These are phyloP conservation scores for Lacerta viridis DNA, from an alignment of 2,797 vertebrate genomes.

Conservation along the genomic window DNA sequence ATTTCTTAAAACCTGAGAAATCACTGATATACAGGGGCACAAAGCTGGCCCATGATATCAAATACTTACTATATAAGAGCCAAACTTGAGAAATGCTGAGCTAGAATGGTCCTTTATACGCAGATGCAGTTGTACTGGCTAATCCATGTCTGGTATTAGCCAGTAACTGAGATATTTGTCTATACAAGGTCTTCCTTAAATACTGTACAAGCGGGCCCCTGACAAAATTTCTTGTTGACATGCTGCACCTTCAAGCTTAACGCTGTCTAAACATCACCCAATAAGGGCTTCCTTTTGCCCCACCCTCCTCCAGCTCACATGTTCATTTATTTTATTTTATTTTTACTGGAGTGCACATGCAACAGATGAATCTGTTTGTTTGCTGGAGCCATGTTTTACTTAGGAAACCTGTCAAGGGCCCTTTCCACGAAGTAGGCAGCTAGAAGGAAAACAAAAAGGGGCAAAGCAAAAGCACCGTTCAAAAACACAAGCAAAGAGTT, in stretches of 20 bases:
- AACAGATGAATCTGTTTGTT: not conserved
- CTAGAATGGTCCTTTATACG: not conserved
- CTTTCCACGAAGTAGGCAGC: not conserved
- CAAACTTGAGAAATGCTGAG: not conserved
- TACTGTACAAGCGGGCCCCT: not conserved
- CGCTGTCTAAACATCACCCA: conserved; percentile 1
- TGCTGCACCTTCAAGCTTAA: not conserved
- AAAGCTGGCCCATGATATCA: not conserved
- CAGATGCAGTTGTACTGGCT: not conserved
- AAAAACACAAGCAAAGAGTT: conserved; percentile 26
- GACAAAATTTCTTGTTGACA: not conserved
- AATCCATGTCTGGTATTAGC: not conserved
- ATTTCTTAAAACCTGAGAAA: not conserved
- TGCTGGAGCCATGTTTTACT: not conserved
- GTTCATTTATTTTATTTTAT: not conserved
- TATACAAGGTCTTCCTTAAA: not conserved
- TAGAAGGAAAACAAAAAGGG: not conserved
- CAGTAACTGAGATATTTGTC: not conserved
- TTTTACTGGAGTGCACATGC: not conserved
- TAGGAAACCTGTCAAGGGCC: not conserved
- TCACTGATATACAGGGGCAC: too few species aligned
- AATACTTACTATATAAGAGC: too few species aligned
- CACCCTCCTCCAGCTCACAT: not conserved
- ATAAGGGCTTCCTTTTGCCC: not conserved
- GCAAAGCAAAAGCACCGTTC: not conserved